phyloP scores from a whole-genome alignment of 2,888 invertebrate species.

The Agonopterix alstromeriana region DNA sequence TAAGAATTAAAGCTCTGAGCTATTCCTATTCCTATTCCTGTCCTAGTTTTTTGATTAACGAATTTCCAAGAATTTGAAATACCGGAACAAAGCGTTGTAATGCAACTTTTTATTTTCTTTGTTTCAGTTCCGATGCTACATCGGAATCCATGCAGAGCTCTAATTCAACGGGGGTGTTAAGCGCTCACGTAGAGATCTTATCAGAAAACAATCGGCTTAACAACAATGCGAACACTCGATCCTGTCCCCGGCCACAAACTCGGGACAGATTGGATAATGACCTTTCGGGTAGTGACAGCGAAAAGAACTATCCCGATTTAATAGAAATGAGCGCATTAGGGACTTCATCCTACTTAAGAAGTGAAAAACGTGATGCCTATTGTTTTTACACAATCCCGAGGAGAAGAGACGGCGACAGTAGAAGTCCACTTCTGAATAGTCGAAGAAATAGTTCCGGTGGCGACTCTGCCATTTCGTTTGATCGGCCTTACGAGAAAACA shows the following conservation, averaged over 20 bases:
- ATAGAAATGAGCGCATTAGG: conserved; percentile 71
- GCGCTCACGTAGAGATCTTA: conserved; percentile 52
- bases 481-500: conserved; percentile 50
- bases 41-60: no score
- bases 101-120: conserved; percentile 15
- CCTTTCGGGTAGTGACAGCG: conserved; percentile 67
- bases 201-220: conserved; percentile 58
- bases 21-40: no score
- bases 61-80: no score
- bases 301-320: conserved; percentile 75
- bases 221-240: conserved; percentile 46
- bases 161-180: conserved; percentile 65
- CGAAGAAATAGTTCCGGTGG: conserved; percentile 84
- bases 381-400: conserved; percentile 83
- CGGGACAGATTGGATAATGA: conserved; percentile 67
- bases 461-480: conserved; percentile 73
- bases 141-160: conserved; percentile 76
- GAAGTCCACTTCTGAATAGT: conserved; percentile 84
- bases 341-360: conserved; percentile 53
- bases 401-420: conserved; percentile 80
- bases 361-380: conserved; percentile 62
- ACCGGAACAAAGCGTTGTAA: no score
- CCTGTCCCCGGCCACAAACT: conserved; percentile 50
- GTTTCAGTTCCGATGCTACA: conserved; percentile 57
- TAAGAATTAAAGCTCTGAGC: no score